Conservation (phyloP, 2,888 invertebrate species). For the Bhutanitis thaidina region DNA sequence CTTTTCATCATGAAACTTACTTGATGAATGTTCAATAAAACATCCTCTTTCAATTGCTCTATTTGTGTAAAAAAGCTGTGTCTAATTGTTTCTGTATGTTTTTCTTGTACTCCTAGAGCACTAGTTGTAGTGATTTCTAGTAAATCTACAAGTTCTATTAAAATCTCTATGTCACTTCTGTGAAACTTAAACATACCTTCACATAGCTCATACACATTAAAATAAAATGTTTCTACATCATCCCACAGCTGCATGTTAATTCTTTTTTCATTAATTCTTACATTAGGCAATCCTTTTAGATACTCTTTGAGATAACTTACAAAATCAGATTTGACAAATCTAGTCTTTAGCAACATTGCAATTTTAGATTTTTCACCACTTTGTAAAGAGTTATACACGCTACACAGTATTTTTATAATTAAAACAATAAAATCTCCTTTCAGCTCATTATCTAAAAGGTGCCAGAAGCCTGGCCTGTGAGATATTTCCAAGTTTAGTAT, state of each 20-base stretch:
- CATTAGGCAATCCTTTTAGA: conserved; percentile 46
- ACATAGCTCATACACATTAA: conserved; percentile 46
- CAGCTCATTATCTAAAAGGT: conserved; percentile 57
- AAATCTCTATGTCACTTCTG: conserved; percentile 37
- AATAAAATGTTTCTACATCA: conserved; percentile 58
- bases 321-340: conserved; percentile 54
- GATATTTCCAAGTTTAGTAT: conserved; percentile 61
- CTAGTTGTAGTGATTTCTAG: conserved; percentile 51
- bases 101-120: conserved; percentile 50
- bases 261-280: conserved; percentile 57
- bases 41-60: conserved; percentile 36
- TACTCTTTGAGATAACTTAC: conserved; percentile 50
- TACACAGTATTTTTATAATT: conserved; percentile 62
- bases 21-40: conserved; percentile 36
- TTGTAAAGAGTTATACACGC: conserved; percentile 53
- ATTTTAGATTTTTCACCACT: conserved; percentile 54
- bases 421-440: conserved; percentile 71
- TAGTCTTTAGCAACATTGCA: conserved; percentile 42
- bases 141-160: conserved; percentile 43
- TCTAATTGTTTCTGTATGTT: conserved; percentile 63
- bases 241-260: conserved; percentile 65
- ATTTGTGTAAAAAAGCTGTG: conserved; percentile 61
- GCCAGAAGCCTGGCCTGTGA: conserved; percentile 66
- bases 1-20: conserved; percentile 31
- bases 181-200: conserved; percentile 52